These are phyloP conservation scores for Dendronephthya gigantea DNA, from an alignment of 64 coral and sea anemone species.

Conservation along the genomic window DNA sequence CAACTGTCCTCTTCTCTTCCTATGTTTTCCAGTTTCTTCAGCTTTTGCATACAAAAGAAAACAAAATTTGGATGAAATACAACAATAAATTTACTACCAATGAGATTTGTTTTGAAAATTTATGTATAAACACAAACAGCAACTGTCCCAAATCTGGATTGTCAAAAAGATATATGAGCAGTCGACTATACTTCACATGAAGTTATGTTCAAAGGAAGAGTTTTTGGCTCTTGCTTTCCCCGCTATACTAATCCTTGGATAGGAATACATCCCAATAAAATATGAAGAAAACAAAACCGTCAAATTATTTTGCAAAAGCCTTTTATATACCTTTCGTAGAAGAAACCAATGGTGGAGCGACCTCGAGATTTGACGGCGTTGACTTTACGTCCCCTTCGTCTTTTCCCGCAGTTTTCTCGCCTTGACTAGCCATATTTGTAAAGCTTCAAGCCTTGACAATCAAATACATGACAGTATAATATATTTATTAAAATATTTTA, in stretches of 20 bases:
- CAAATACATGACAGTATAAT: neutral
- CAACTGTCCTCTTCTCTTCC: neutral
- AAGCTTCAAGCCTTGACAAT: neutral
- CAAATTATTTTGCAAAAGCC: too few relatives aligned
- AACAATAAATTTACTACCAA: neutral
- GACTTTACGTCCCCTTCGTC: neutral
- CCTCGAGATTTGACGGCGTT: neutral
- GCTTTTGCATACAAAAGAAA: neutral
- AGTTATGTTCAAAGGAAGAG: neutral
- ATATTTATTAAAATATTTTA: neutral
- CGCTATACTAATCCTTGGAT: neutral
- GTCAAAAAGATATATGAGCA: neutral
- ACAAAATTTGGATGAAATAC: neutral
- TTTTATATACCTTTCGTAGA: neutral
- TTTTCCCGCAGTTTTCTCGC: neutral
- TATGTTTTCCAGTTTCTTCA: neutral
- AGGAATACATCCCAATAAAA: neutral
- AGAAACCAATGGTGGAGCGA: neutral
- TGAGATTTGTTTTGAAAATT: too few relatives aligned
- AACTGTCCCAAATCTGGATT: neutral
- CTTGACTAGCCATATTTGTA: neutral
- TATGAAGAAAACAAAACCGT: neutral
- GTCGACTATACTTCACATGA: neutral
- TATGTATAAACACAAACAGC: neutral
- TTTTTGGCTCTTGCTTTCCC: neutral